Evolutionary conservation across 2,113 vertebrate genomes (phyloP).

Genomic region (Proteles cristata): DNA sequence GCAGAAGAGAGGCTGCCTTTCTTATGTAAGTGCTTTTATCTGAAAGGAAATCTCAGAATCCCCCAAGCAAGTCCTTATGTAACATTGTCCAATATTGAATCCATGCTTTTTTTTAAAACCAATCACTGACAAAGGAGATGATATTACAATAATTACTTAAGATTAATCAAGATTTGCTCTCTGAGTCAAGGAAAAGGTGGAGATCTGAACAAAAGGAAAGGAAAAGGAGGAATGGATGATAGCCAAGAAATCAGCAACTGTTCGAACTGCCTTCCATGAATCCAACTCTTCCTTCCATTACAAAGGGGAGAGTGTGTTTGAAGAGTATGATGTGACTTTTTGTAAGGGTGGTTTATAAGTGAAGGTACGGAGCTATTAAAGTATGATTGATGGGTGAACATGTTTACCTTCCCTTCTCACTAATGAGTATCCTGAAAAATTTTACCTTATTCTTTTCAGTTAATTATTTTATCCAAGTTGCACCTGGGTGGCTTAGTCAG

Average conservation of each 20-base stretch:
- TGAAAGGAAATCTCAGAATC: slow-evolving; percentile 10
- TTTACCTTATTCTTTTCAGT: background rate
- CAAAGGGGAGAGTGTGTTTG: background rate
- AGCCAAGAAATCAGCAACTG: background rate
- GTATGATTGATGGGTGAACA: background rate
- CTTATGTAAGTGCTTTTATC: background rate
- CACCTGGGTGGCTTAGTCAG: no score
- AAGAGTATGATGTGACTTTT: background rate
- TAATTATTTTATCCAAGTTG: slow-evolving; percentile 22
- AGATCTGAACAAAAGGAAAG: background rate
- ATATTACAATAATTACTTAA: background rate
- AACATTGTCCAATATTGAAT: background rate
- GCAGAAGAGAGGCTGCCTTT: background rate
- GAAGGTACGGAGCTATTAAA: background rate
- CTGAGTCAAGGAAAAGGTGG: background rate
- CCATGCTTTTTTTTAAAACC: background rate
- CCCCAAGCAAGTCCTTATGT: background rate
- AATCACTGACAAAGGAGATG: background rate
- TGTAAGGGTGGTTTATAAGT: background rate
- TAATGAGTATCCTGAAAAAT: background rate
- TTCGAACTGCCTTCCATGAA: background rate
- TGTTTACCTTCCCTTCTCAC: background rate
- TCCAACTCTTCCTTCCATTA: background rate
- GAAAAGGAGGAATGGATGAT: background rate
- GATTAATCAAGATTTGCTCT: background rate